These are phyloP conservation scores for Nephotettix cincticeps DNA, from an alignment of 1,140 invertebrate genomes.

Conservation along the genomic window DNA sequence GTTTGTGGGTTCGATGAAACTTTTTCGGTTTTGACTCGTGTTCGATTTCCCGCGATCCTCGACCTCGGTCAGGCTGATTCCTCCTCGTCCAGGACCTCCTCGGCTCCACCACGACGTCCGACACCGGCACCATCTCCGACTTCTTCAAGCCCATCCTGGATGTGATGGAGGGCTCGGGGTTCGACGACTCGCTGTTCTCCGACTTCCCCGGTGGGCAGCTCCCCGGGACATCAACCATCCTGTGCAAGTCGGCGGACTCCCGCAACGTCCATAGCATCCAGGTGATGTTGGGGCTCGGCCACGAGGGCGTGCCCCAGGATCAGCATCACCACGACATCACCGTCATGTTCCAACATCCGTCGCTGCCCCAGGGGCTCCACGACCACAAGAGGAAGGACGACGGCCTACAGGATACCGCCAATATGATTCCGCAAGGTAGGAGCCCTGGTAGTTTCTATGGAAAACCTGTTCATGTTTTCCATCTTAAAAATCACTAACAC, in stretches of 20 bases:
- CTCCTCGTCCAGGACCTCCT: not conserved
- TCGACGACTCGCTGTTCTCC: constrained; percentile 72
- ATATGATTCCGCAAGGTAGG: constrained; percentile 49
- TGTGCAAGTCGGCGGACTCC: constrained; percentile 44
- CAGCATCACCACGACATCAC: constrained; percentile 53
- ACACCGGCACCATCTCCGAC: constrained; percentile 21
- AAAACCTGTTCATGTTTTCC: no score
- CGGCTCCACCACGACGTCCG: constrained; percentile 10
- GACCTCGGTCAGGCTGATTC: not conserved
- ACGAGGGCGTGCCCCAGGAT: constrained; percentile 52
- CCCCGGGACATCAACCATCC: constrained; percentile 45
- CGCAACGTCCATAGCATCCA: constrained; percentile 61
- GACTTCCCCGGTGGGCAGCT: constrained; percentile 60
- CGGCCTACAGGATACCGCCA: constrained; percentile 53
- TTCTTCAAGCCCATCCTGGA: constrained; percentile 17
- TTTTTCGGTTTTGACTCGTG: no score
- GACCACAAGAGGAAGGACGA: constrained; percentile 48
- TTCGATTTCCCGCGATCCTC: not conserved
- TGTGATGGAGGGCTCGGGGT: constrained; percentile 67
- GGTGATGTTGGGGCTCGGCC: constrained; percentile 43
- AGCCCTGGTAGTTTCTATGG: no score
- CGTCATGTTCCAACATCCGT: constrained; percentile 52
- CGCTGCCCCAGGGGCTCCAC: constrained; percentile 46
- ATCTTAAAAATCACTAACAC: no score
- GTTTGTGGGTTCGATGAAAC: no score